Conservation (phyloP, 2,888 invertebrate species). For the Sinhomidia bicolor region DNA sequence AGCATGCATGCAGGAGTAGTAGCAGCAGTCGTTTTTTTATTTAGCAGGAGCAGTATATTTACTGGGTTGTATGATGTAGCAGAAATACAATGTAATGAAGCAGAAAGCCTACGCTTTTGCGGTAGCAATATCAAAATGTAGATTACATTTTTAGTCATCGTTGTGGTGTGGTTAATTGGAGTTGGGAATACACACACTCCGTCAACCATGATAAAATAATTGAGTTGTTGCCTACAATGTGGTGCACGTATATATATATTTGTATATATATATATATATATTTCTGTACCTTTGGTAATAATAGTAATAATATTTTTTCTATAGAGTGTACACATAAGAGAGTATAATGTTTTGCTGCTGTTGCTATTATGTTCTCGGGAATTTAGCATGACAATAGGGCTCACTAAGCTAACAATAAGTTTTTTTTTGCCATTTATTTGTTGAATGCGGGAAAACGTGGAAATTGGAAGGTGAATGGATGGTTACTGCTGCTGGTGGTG, state of each 20-base stretch:
- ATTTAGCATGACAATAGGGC: background rate
- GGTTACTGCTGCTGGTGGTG: background rate
- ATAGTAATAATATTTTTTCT: too few species aligned
- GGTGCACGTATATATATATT: background rate
- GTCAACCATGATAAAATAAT: slow-evolving; percentile 24
- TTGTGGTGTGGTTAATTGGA: background rate
- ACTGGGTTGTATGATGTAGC: too few species aligned
- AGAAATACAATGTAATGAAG: background rate
- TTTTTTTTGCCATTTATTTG: background rate
- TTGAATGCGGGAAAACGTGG: slow-evolving; percentile 5
- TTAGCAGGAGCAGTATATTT: background rate
- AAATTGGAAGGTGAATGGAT: slow-evolving; percentile 19
- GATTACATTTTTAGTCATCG: slow-evolving; percentile 11
- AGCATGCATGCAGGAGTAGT: too few species aligned
- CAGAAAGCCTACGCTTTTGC: background rate
- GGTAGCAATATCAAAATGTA: background rate
- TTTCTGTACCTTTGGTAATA: too few species aligned
- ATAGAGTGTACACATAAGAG: too few species aligned
- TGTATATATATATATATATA: background rate
- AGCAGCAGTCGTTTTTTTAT: background rate
- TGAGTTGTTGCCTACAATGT: slow-evolving; percentile 25
- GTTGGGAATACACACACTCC: background rate
- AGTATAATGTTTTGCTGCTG: background rate
- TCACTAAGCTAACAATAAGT: background rate
- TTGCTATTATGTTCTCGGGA: background rate